Base-by-base conservation (phyloP, 2,113 vertebrate species). In the Aix galericulata region DNA sequence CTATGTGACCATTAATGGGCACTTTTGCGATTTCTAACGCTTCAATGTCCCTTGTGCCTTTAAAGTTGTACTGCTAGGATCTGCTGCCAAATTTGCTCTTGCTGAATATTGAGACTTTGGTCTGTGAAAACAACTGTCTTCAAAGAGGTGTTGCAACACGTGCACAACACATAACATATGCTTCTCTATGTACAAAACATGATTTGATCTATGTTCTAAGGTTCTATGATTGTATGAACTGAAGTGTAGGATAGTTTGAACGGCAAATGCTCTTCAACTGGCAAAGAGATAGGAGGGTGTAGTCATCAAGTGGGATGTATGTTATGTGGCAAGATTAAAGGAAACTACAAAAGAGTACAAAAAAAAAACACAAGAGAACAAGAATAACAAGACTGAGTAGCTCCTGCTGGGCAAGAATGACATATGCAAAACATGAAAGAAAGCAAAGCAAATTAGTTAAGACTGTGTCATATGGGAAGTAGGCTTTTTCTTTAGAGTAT, bases 201-300 rank as follows among this genome's bases (percentile, higher is more conserved):
- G 38, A 64, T 40, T 64, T 64, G 36, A 64, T 29, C 36, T 64
- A 29, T 55, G 36, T 40, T 29, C 62, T 64, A 27, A 40, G 26
- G 18, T 64, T 64, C 38, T 40, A 40, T 64, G 34, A 63, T 63
- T 63, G 16, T 27, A 32, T 59, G 32, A 92, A 83, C 66, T 50
- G 63, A 80, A 91, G 14, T 32, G 17, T 38, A 68, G 32, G 77
- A 92, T 56, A 91, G 32, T 76, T 86, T 86, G 87, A 91, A 73
- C 40, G 82, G 59, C 75, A 95, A 93, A 86, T 74, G 40, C 60
- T 95, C 74, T 83, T 89, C 92, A 92, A 68, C 79, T 74, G 83
- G 88, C 63, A 86, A 50, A 87, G 52, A 81, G 53, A 69, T 56
- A 20, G 34, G 32, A 92, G 42, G 31, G 13, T 31, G 10, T 56